Conservation (phyloP, 2,888 invertebrate species). For the Tipula lateralis region DNA sequence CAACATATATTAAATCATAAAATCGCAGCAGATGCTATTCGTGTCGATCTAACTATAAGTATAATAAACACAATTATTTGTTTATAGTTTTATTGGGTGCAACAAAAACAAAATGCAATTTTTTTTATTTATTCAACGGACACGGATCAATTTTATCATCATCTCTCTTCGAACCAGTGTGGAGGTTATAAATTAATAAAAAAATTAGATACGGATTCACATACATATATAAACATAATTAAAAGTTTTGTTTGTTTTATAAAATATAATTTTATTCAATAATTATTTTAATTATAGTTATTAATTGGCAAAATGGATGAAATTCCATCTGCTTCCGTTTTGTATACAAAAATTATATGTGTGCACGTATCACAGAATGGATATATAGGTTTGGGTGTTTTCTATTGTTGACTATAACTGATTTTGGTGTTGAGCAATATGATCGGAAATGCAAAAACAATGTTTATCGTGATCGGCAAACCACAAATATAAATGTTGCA, state of each 20-base stretch:
- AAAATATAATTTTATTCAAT: not conserved
- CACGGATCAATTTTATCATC: not conserved
- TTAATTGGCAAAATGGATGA: not conserved
- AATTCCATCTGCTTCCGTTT: constrained; percentile 11
- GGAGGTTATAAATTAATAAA: not conserved
- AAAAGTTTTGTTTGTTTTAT: not conserved
- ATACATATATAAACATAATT: not conserved
- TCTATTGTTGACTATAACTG: no score
- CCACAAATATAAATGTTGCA: not conserved
- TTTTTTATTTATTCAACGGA: not conserved
- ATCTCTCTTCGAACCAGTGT: not conserved
- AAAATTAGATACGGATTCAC: constrained; percentile 14
- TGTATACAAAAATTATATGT: not conserved
- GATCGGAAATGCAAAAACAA: not conserved
- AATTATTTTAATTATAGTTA: constrained; percentile 15
- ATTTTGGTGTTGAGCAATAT: not conserved
- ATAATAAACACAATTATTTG: not conserved
- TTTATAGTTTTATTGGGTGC: not conserved
- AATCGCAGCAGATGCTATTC: not conserved
- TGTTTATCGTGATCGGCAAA: not conserved
- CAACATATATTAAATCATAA: not conserved
- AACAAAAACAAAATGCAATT: not conserved
- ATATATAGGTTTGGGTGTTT: not conserved
- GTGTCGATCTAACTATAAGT: not conserved
- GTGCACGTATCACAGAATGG: not conserved